Evolutionary conservation across 2,113 vertebrate genomes (phyloP).

Genomic region (Ia io): DNA sequence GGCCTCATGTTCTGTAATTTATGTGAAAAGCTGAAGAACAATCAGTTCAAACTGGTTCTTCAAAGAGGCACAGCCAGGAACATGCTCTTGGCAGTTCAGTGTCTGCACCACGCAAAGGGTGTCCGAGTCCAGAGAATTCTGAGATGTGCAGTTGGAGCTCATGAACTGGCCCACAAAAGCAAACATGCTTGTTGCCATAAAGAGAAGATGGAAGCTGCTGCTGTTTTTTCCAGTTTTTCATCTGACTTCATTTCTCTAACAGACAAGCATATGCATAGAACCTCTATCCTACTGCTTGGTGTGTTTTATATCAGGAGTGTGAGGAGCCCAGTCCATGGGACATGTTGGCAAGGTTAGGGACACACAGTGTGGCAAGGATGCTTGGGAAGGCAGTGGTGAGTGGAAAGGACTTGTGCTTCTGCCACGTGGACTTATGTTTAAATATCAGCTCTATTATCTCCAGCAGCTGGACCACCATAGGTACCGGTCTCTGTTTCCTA

Average conservation of each 20-base stretch:
- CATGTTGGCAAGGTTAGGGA: not conserved
- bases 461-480: not conserved
- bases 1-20: constrained; percentile 70
- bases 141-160: constrained; percentile 23
- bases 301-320: not conserved
- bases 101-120: constrained; percentile 39
- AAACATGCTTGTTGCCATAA: not conserved
- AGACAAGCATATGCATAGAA: accelerated
- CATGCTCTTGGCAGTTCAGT: constrained; percentile 50
- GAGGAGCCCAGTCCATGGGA: not conserved
- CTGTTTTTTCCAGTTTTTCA: not conserved
- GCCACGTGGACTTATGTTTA: not conserved
- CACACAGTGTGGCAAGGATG: not conserved
- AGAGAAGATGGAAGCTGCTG: constrained; percentile 1
- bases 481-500: not conserved
- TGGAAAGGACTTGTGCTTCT: not conserved
- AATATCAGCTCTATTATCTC: not conserved
- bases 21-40: constrained; percentile 63
- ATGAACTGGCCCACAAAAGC: not conserved
- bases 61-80: constrained; percentile 66
- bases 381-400: not conserved
- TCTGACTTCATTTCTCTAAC: not conserved
- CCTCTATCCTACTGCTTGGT: not conserved
- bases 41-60: constrained; percentile 69
- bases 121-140: constrained; percentile 62